These are phyloP conservation scores for Drosophila atripex DNA, from an alignment of 2,888 invertebrate species.

Conservation along the genomic window DNA sequence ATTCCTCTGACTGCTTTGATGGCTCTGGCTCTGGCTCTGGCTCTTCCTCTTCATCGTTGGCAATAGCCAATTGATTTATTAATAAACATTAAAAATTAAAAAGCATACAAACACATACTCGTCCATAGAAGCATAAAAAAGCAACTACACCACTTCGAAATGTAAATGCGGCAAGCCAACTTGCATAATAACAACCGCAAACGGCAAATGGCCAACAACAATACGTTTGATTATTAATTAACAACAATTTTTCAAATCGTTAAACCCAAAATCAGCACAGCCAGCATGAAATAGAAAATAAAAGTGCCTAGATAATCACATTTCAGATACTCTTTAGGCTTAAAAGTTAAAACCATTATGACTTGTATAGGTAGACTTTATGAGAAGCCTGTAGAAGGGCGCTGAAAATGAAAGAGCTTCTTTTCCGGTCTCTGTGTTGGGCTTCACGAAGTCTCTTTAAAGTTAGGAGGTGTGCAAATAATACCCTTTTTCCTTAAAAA, in stretches of 20 bases:
- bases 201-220: constrained; percentile 22
- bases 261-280: constrained; percentile 14
- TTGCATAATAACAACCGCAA: constrained; percentile 64
- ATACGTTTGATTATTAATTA: constrained; percentile 57
- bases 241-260: constrained; percentile 51
- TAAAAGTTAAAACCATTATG: too few species aligned
- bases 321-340: constrained; percentile 25
- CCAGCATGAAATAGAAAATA: constrained; percentile 44
- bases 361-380: not conserved
- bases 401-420: too few species aligned
- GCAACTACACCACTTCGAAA: constrained; percentile 25
- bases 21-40: not conserved
- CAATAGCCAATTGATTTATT: constrained; percentile 74
- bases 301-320: constrained; percentile 9
- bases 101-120: constrained; percentile 1
- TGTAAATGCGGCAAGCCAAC: constrained; percentile 62
- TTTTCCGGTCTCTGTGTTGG: too few species aligned
- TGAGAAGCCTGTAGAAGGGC: not conserved
- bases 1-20: constrained; percentile 49
- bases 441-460: too few species aligned
- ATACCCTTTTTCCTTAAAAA: too few species aligned
- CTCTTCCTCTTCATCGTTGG: not conserved
- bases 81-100: constrained; percentile 63
- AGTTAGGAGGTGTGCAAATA: too few species aligned
- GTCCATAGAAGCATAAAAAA: constrained; percentile 9